Conservation (phyloP, 2,888 invertebrate species). For the Criorhina ranunculi region DNA sequence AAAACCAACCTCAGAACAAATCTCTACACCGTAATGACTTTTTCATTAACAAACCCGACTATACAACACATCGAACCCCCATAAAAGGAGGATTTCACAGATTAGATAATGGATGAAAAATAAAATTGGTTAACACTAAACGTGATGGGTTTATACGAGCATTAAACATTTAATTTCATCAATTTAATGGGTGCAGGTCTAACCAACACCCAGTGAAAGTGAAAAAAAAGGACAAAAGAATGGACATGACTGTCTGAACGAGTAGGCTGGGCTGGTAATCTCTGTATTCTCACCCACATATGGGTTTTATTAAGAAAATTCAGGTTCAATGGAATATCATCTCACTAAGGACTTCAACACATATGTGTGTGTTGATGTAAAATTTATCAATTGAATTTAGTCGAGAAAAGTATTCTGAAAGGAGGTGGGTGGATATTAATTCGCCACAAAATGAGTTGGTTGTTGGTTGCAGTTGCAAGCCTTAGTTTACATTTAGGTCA, state of each 20-base stretch:
- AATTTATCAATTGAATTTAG: conserved; percentile 29
- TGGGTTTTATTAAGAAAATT: conserved; percentile 7
- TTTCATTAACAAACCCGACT: conserved; percentile 10
- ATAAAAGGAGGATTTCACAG: conserved; percentile 31
- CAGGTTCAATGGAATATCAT: conserved; percentile 38
- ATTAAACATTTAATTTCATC: conserved; percentile 41
- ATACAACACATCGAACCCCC: conserved; percentile 21
- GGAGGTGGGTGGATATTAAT: too few relatives aligned
- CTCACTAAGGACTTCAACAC: conserved; percentile 18
- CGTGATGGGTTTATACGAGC: conserved; percentile 28
- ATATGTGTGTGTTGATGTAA: conserved; percentile 14
- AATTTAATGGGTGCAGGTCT: conserved; percentile 22
- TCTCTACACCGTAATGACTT: conserved; percentile 13
- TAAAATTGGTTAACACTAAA: conserved; percentile 49
- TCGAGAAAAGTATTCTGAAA: too few relatives aligned
- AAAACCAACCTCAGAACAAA: conserved; percentile 2
- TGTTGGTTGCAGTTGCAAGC: neutral
- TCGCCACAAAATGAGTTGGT: too few relatives aligned
- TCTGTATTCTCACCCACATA: neutral
- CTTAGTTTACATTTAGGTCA: too few relatives aligned
- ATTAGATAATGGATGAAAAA: conserved; percentile 54
- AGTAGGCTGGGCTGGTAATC: neutral
- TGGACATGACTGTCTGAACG: neutral
- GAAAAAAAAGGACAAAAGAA: neutral
- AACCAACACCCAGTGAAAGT: neutral